phyloP scores from a whole-genome alignment of 1,140 invertebrate genomes.

The Aphaenogaster ashmeadi region DNA sequence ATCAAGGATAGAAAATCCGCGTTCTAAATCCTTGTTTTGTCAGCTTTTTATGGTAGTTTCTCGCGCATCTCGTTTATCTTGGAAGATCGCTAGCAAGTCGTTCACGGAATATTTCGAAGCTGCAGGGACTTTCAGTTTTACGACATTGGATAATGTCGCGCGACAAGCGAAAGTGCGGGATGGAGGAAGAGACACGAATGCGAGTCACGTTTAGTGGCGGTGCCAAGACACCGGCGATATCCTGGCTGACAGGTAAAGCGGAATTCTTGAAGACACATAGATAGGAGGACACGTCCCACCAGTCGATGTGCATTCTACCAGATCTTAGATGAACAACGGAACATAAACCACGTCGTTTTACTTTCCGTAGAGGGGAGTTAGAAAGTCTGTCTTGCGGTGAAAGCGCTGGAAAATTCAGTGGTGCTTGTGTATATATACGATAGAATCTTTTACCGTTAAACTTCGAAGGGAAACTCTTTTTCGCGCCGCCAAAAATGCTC shows the following conservation, averaged over 20 bases:
- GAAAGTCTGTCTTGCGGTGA: slow-evolving; percentile 21
- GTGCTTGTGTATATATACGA: not conserved
- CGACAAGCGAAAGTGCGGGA: slow-evolving; percentile 47
- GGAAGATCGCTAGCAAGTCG: slow-evolving; percentile 5
- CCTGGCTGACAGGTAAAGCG: slow-evolving; percentile 54
- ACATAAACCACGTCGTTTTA: slow-evolving; percentile 54
- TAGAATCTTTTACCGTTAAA: slow-evolving; percentile 45
- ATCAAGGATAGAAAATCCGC: not conserved
- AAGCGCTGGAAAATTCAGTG: slow-evolving; percentile 18
- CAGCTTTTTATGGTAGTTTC: not conserved
- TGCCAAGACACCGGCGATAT: slow-evolving; percentile 43
- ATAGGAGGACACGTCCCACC: slow-evolving; percentile 7
- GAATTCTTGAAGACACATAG: slow-evolving; percentile 50
- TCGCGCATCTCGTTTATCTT: slow-evolving; percentile 28
- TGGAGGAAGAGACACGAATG: slow-evolving; percentile 14
- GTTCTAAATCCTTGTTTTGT: not conserved
- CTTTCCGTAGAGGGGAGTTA: slow-evolving; percentile 17
- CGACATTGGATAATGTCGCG: slow-evolving; percentile 50
- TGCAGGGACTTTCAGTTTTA: slow-evolving; percentile 45
- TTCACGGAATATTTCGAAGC: slow-evolving; percentile 42
- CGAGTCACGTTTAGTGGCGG: slow-evolving; percentile 57
- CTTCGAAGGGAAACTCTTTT: slow-evolving; percentile 31
- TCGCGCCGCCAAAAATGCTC: not conserved
- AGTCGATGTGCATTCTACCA: slow-evolving; percentile 49
- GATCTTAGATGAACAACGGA: slow-evolving; percentile 62